phyloP scores from a whole-genome alignment of 2,888 invertebrate genomes.

The Ligdia adustata region DNA sequence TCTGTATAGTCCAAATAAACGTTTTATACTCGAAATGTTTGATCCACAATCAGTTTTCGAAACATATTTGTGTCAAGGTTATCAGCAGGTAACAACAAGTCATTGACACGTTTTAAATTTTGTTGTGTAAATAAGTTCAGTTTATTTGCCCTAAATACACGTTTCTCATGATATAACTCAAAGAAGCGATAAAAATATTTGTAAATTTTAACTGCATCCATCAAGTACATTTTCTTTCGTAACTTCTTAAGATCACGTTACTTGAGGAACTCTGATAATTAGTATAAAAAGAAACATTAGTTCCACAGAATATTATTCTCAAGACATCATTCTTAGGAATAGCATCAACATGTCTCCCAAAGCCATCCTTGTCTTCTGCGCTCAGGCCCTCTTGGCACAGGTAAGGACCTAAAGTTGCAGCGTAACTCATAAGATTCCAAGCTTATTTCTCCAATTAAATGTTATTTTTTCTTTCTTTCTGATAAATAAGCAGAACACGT shows the following conservation, averaged over 20 bases:
- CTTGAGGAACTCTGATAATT: no score
- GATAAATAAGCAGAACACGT: no score
- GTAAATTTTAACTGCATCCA: no score
- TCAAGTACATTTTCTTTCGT: no score
- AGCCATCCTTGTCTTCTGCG: slow-evolving; percentile 39
- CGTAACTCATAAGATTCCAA: no score
- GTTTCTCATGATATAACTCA: neutral
- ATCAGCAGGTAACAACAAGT: no score
- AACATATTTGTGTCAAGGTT: neutral
- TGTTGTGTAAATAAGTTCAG: neutral
- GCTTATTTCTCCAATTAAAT: no score
- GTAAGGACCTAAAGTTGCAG: slow-evolving; percentile 32
- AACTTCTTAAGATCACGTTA: no score
- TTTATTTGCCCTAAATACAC: neutral
- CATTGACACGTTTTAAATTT: neutral
- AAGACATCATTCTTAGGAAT: slow-evolving; percentile 13
- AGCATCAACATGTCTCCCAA: slow-evolving; percentile 41
- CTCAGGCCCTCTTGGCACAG: slow-evolving; percentile 42
- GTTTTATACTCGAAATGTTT: slow-evolving; percentile 5
- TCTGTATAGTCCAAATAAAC: neutral
- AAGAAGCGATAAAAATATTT: no score
- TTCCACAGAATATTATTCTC: slow-evolving; percentile 15
- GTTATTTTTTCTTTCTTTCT: no score
- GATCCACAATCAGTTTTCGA: neutral
- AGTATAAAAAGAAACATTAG: slow-evolving; percentile 17